phyloP scores from a whole-genome alignment of 2,113 vertebrate genomes.

The Onychostoma macrolepis region DNA sequence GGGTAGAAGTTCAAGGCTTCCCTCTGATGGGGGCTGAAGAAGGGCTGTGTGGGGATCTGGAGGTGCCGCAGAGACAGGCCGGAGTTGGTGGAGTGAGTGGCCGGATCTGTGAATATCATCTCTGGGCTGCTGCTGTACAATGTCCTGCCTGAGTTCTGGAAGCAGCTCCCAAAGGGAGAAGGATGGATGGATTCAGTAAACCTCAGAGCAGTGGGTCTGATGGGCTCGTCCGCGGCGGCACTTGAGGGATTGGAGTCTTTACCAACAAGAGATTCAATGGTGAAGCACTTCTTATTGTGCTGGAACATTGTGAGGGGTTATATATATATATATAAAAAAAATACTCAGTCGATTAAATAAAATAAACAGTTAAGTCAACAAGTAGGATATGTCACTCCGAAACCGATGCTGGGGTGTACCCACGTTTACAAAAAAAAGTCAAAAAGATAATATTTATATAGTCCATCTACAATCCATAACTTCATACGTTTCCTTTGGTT shows the following conservation, averaged over 20 bases:
- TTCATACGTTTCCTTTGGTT: slow-evolving; percentile 46
- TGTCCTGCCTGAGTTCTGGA: slow-evolving; percentile 75
- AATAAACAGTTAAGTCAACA: background rate
- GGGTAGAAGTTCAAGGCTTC: slow-evolving; percentile 80
- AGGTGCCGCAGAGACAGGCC: slow-evolving; percentile 74
- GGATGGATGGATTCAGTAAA: slow-evolving; percentile 77
- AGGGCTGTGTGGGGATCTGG: slow-evolving; percentile 75
- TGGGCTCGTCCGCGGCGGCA: slow-evolving; percentile 72
- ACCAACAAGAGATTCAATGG: slow-evolving; percentile 80
- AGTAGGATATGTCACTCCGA: background rate
- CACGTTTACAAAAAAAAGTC: slow-evolving; percentile 46
- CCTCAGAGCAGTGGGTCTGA: slow-evolving; percentile 72
- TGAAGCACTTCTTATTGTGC: slow-evolving; percentile 76
- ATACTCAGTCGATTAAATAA: background rate
- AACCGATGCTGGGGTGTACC: background rate
- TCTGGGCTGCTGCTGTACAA: slow-evolving; percentile 74
- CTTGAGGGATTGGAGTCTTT: slow-evolving; percentile 68
- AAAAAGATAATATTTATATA: slow-evolving; percentile 54
- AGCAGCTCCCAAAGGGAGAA: slow-evolving; percentile 75
- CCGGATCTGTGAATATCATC: slow-evolving; percentile 76
- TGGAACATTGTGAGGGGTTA: slow-evolving; percentile 68
- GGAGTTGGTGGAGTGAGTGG: slow-evolving; percentile 64
- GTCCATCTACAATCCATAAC: slow-evolving; percentile 67
- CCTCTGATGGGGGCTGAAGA: slow-evolving; percentile 77
- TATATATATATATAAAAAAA: too few relatives aligned